Conservation (phyloP, 2,888 invertebrate genomes). For the Resseliella maxima region DNA sequence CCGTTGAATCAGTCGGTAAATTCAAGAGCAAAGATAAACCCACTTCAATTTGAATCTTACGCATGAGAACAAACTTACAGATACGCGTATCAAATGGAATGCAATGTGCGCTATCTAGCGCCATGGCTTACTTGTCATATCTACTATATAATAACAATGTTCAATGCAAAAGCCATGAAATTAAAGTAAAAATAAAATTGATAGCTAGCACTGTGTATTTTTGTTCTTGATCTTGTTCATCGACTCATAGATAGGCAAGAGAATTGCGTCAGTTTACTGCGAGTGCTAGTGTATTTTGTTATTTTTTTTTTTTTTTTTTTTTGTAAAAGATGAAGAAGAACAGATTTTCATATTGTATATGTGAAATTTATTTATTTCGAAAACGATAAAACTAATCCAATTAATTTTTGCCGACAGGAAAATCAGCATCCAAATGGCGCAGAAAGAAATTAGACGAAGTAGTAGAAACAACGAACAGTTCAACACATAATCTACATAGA, state of each 20-base stretch:
- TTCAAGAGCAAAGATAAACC: background rate
- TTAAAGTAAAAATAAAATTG: background rate
- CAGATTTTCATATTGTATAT: background rate
- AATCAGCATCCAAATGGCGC: slow-evolving; percentile 48
- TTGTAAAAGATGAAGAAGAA: background rate
- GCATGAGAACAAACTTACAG: background rate
- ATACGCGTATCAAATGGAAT: background rate
- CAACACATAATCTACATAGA: slow-evolving; percentile 38
- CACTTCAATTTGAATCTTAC: slow-evolving; percentile 18
- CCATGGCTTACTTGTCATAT: background rate
- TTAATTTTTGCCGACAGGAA: slow-evolving; percentile 55
- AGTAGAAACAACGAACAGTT: background rate
- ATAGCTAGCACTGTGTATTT: background rate
- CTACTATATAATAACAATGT: background rate
- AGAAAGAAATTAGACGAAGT: slow-evolving; percentile 7
- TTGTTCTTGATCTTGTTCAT: background rate
- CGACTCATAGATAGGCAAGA: background rate
- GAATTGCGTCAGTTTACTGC: background rate
- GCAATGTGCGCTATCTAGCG: background rate
- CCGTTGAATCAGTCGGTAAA: too few species aligned
- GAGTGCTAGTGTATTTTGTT: too few species aligned
- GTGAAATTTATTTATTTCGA: slow-evolving; percentile 36
- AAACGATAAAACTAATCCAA: slow-evolving; percentile 56
- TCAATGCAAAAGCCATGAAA: background rate
- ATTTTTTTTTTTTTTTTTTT: too few species aligned